Conservation (phyloP, 2,113 vertebrate genomes). For the Calidris pugnax region DNA sequence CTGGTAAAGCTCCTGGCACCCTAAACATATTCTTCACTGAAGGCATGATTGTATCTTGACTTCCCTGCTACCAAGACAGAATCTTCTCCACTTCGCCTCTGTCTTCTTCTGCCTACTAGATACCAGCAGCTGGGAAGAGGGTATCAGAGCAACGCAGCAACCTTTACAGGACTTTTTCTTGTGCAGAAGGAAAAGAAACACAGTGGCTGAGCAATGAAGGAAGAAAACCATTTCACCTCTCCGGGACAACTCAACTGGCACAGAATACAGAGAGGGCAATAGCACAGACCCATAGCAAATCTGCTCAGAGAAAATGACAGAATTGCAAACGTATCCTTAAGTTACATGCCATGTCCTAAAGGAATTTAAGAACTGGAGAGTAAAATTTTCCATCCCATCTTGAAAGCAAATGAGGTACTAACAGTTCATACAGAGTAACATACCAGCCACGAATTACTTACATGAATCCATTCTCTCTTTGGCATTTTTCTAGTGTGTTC, state of each 20-base stretch:
- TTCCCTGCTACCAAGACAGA: background rate
- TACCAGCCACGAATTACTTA: conserved; percentile 73
- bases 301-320: background rate
- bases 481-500: conserved; percentile 93
- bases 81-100: background rate
- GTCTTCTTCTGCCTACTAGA: background rate
- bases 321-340: background rate
- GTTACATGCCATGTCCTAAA: background rate
- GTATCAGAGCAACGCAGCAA: background rate
- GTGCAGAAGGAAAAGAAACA: background rate
- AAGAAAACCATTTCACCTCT: background rate
- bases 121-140: background rate
- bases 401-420: background rate
- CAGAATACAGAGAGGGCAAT: background rate
- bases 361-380: background rate
- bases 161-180: background rate
- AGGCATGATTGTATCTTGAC: background rate
- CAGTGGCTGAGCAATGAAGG: background rate
- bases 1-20: background rate
- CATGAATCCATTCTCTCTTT: conserved; percentile 98
- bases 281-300: background rate
- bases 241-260: background rate
- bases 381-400: background rate
- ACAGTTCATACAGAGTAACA: background rate
- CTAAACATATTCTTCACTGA: background rate